phyloP scores from a whole-genome alignment of 2,888 invertebrate genomes.

The Lumbricus terrestris region DNA sequence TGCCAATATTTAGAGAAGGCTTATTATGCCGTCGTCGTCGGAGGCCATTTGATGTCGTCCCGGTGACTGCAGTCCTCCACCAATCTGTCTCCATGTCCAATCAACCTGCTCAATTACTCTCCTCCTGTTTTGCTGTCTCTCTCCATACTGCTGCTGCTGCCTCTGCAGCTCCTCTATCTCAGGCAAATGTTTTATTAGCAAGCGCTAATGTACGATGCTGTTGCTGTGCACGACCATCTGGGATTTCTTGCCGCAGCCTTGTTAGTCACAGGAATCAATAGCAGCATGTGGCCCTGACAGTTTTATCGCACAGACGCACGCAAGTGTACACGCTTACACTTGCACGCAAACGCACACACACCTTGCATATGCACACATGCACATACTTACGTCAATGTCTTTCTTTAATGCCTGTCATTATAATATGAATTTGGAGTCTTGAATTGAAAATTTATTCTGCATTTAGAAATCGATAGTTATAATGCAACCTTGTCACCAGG shows the following conservation, averaged over 20 bases:
- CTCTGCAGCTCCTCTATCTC: not conserved
- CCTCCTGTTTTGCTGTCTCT: not conserved
- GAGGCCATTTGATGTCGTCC: not conserved
- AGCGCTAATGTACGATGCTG: not conserved
- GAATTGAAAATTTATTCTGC: not conserved
- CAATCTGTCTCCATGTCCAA: not conserved
- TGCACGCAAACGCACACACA: not conserved
- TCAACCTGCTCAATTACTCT: not conserved
- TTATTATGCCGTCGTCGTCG: not conserved
- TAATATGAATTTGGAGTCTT: not conserved
- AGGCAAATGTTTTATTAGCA: conserved; percentile 3
- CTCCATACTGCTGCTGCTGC: not conserved
- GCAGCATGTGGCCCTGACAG: conserved; percentile 3
- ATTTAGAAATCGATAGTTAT: not conserved
- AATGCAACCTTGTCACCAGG: not conserved
- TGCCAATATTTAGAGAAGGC: not conserved
- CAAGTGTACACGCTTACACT: not conserved
- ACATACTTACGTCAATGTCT: too few species aligned
- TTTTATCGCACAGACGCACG: not conserved
- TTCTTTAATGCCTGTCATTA: not conserved
- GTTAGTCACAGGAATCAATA: conserved; percentile 3
- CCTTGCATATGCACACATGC: too few species aligned
- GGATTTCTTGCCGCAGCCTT: not conserved
- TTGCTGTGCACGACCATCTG: not conserved
- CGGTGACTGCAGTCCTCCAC: not conserved